Evolutionary conservation across 1,140 invertebrate genomes (phyloP).

Genomic region (Tetramorium simillimum): DNA sequence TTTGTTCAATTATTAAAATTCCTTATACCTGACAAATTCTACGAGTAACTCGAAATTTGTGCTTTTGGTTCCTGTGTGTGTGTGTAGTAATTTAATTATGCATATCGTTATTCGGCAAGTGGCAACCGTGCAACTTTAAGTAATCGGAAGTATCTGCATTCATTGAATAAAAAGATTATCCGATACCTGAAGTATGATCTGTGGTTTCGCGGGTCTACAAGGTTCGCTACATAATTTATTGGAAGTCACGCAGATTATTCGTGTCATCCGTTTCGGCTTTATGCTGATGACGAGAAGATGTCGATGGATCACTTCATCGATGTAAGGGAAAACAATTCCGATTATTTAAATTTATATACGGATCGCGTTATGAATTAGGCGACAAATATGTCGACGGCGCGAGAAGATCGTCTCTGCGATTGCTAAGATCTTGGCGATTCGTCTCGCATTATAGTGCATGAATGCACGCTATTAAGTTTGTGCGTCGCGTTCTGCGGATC

Average conservation of each 20-base stretch:
- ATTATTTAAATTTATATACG: slow-evolving; percentile 62
- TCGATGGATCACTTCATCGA: slow-evolving; percentile 58
- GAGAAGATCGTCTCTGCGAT: slow-evolving; percentile 49
- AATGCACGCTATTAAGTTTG: slow-evolving; percentile 51
- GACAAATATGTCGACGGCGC: slow-evolving; percentile 47
- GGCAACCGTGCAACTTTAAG: slow-evolving; percentile 53
- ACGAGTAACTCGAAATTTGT: slow-evolving; percentile 77
- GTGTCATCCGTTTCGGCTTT: neutral
- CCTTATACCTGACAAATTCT: slow-evolving; percentile 79
- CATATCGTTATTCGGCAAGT: slow-evolving; percentile 71
- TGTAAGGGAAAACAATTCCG: slow-evolving; percentile 54
- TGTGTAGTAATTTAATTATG: slow-evolving; percentile 74
- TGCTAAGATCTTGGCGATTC: slow-evolving; percentile 57
- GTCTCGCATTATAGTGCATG: slow-evolving; percentile 60
- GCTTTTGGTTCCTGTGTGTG: slow-evolving; percentile 73
- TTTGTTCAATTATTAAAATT: slow-evolving; percentile 82
- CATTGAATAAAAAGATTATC: slow-evolving; percentile 10
- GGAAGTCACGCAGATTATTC: slow-evolving; percentile 24
- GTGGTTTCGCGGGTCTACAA: slow-evolving; percentile 44
- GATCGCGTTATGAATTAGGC: slow-evolving; percentile 55
- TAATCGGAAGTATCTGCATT: slow-evolving; percentile 29
- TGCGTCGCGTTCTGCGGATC: slow-evolving; percentile 65
- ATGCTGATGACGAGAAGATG: slow-evolving; percentile 9
- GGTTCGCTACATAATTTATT: slow-evolving; percentile 16
- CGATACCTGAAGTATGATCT: slow-evolving; percentile 54